phyloP scores from a whole-genome alignment of 2,797 vertebrate genomes.

The Clarias laeviceps region DNA sequence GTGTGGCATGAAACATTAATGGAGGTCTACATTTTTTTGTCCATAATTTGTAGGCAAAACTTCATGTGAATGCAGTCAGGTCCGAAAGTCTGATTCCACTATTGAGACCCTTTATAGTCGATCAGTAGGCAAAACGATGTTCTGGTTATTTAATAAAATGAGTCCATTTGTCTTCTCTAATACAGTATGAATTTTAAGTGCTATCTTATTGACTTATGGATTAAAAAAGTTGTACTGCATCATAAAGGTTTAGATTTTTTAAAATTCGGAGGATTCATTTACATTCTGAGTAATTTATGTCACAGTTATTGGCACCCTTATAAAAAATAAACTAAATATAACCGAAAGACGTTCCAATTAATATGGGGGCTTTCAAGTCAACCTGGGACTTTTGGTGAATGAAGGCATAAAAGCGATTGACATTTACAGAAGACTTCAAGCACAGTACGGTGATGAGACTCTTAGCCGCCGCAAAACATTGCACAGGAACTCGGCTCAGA shows the following conservation, averaged over 20 bases:
- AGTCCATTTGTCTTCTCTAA: neutral
- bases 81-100: constrained; percentile 14
- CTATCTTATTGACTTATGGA: neutral
- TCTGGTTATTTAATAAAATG: neutral
- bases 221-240: neutral
- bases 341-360: neutral
- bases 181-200: neutral
- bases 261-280: too few relatives aligned
- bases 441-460: too few relatives aligned
- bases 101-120: neutral
- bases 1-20: constrained; percentile 19
- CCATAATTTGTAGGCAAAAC: neutral
- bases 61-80: neutral
- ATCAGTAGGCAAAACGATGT: neutral
- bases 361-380: neutral
- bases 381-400: too few relatives aligned
- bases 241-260: neutral
- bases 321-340: neutral
- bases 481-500: too few relatives aligned
- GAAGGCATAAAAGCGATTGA: too few relatives aligned
- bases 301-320: neutral
- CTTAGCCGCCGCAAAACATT: too few relatives aligned
- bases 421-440: too few relatives aligned
- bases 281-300: neutral
- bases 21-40: neutral